These are phyloP conservation scores for Heliconius cydno DNA, from an alignment of 2,888 invertebrate species.

Conservation along the genomic window DNA sequence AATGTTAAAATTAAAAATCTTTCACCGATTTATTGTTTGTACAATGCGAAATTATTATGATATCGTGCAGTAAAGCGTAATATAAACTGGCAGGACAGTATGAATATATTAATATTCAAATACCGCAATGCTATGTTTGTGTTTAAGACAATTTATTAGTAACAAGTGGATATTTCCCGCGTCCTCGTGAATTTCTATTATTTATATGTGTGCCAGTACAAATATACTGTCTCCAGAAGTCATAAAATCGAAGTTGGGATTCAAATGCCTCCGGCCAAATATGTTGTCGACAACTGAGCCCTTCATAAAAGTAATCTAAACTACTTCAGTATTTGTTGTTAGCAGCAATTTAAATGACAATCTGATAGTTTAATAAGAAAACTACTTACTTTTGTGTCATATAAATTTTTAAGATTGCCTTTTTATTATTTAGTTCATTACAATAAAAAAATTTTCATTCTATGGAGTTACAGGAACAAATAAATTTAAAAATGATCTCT, in stretches of 20 bases:
- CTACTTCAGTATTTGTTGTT: conserved; percentile 15
- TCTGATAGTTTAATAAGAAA: background rate
- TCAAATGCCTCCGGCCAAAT: conserved; percentile 58
- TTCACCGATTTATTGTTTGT: background rate
- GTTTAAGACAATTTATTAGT: conserved; percentile 23
- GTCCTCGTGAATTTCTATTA: conserved; percentile 26
- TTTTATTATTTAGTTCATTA: background rate
- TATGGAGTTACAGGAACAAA: background rate
- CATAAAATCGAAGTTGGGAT: conserved; percentile 63
- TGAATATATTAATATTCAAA: conserved; percentile 33
- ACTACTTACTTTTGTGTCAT: background rate
- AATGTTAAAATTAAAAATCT: background rate
- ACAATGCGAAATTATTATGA: conserved; percentile 6
- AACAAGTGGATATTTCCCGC: conserved; percentile 25
- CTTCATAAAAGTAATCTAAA: conserved; percentile 26
- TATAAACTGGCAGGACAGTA: conserved; percentile 16
- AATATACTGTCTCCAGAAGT: conserved; percentile 54
- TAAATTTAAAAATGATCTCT: background rate
- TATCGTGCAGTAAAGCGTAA: conserved; percentile 6
- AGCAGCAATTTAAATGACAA: background rate
- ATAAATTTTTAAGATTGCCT: background rate
- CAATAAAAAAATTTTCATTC: background rate
- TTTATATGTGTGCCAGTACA: conserved; percentile 40
- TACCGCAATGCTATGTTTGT: conserved; percentile 19
- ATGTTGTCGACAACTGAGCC: conserved; percentile 45